These are phyloP conservation scores for Balaeniceps rex DNA, from an alignment of 2,113 vertebrate species.

Conservation along the genomic window DNA sequence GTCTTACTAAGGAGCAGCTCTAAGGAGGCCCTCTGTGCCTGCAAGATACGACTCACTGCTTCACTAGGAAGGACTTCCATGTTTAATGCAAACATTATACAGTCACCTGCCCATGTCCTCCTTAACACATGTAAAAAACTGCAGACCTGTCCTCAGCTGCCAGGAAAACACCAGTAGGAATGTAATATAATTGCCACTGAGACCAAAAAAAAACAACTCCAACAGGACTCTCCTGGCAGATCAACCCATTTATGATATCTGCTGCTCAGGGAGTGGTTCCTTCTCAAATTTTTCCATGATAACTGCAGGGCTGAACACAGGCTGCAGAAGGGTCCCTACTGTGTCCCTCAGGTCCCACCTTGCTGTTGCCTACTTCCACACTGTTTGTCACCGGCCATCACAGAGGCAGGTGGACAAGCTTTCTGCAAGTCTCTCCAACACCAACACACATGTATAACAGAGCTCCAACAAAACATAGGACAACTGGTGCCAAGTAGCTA, in stretches of 20 bases:
- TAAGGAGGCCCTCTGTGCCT: background rate
- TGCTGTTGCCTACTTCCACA: background rate
- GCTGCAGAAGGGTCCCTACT: background rate
- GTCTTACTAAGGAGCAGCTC: background rate
- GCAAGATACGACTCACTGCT: background rate
- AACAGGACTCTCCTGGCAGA: background rate
- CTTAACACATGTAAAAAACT: background rate
- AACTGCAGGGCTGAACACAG: background rate
- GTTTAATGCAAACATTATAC: background rate
- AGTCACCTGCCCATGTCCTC: background rate
- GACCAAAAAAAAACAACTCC: background rate
- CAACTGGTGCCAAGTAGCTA: background rate
- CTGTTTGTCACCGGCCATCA: background rate
- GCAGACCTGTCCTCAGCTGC: background rate
- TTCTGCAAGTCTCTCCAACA: background rate
- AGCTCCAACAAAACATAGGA: background rate
- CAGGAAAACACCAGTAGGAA: background rate
- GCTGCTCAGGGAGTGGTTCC: background rate
- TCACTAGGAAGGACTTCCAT: background rate
- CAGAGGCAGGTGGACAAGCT: background rate
- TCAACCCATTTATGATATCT: background rate
- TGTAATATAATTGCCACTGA: fast-evolving
- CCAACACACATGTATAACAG: background rate
- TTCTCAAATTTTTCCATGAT: background rate
- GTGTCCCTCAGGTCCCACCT: fast-evolving